Conservation (phyloP, 92 coral and sea anemone genomes). For the Diadumene lineata region DNA sequence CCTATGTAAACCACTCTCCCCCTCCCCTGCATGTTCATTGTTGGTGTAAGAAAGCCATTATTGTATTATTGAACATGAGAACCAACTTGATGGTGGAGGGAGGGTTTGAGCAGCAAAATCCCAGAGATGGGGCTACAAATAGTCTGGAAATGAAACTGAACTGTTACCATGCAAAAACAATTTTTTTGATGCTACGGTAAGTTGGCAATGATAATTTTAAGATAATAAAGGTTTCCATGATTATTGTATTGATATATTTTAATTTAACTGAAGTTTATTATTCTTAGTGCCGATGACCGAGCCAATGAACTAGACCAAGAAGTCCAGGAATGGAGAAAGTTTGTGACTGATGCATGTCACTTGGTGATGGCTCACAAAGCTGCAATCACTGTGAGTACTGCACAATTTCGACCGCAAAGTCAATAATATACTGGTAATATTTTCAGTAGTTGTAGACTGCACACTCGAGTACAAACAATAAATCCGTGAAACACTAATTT, state of each 20-base stretch:
- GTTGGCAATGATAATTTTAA: too few species aligned
- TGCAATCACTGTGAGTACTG: slow-evolving; percentile 9
- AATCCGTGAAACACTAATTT: too few species aligned
- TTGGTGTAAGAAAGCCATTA: too few species aligned
- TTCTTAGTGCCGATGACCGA: background rate
- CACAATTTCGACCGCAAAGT: background rate
- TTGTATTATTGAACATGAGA: too few species aligned
- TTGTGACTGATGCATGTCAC: slow-evolving; percentile 1
- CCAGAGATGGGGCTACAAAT: background rate
- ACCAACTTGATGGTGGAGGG: too few species aligned
- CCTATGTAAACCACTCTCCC: too few species aligned
- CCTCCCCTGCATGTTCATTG: too few species aligned
- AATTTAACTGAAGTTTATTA: background rate
- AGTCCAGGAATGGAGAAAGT: slow-evolving; percentile 1
- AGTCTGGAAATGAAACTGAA: background rate
- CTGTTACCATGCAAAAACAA: too few species aligned
- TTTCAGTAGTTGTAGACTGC: background rate
- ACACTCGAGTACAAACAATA: too few species aligned
- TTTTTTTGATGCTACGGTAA: too few species aligned
- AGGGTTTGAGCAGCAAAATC: too few species aligned
- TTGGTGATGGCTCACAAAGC: background rate
- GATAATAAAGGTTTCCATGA: background rate
- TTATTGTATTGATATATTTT: background rate
- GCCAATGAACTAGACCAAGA: background rate
- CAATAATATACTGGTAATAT: too few species aligned